A percentile compares a stretch with the other conserved stretches of the same genome.
These are phyloP conservation scores for Pachyuromys duprasi DNA, from an alignment of 2,797 vertebrate species.

Conservation along the genomic window DNA sequence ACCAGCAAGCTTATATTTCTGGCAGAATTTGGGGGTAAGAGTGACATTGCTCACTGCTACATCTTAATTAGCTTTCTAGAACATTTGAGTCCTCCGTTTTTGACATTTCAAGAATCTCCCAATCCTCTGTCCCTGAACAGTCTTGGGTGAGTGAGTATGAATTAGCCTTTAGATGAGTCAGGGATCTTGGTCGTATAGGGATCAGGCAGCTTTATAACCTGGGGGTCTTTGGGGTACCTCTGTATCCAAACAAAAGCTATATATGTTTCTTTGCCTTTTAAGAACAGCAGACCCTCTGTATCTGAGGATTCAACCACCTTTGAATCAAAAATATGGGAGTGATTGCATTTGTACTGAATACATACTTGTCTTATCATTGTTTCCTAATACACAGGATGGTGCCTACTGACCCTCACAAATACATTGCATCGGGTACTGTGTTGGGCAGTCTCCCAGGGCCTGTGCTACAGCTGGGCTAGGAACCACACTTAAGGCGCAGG, in stretches of 20 bases:
- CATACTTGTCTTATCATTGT: neutral
- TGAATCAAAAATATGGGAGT: neutral
- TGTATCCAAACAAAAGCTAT: neutral
- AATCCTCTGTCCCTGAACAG: neutral
- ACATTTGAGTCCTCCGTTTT: neutral
- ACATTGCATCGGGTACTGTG: too few relatives aligned
- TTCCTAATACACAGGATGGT: neutral
- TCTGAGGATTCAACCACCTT: neutral
- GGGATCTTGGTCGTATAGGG: neutral
- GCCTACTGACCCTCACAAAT: neutral
- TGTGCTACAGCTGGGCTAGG: neutral
- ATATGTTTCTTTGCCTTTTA: neutral
- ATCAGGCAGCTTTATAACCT: neutral
- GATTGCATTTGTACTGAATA: neutral
- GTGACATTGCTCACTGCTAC: accelerated
- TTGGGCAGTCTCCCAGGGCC: neutral
- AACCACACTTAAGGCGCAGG: accelerated
- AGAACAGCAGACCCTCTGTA: neutral
- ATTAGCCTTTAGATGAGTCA: neutral
- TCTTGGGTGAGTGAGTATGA: neutral
- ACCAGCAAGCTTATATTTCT: accelerated
- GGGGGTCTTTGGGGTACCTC: too few relatives aligned
- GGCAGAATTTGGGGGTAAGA: neutral
- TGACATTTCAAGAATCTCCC: neutral
- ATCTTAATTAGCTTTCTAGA: neutral